Percentiles rank a stretch among this genome's conserved stretches.
phyloP scores from a whole-genome alignment of 1,140 invertebrate species.

The Saccostrea cuccullata region DNA sequence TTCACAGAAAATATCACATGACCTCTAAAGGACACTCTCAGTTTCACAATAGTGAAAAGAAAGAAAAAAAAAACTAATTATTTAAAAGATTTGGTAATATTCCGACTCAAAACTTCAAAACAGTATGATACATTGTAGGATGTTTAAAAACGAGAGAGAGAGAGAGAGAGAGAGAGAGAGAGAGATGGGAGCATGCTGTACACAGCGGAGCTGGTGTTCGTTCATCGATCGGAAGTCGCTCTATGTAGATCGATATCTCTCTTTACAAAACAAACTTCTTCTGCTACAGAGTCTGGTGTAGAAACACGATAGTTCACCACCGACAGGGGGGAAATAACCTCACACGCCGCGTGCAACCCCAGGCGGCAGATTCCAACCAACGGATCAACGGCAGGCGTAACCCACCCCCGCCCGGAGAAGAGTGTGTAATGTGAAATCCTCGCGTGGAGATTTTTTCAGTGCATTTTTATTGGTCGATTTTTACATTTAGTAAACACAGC shows the following conservation, averaged over 20 bases:
- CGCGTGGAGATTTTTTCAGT: neutral
- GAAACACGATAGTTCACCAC: neutral
- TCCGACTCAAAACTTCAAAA: too few species aligned
- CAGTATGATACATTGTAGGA: too few species aligned
- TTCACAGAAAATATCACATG: too few species aligned
- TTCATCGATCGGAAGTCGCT: slow-evolving; percentile 26
- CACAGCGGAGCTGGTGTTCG: neutral
- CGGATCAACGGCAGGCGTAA: neutral
- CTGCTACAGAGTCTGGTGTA: neutral
- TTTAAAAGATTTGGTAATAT: too few species aligned
- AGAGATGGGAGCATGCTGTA: neutral
- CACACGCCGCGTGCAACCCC: too few species aligned
- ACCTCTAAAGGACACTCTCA: too few species aligned
- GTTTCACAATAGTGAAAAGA: too few species aligned
- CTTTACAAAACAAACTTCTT: slow-evolving; percentile 16
- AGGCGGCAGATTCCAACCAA: neutral
- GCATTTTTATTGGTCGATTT: neutral
- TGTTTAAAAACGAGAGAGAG: neutral
- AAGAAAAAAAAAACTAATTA: too few species aligned
- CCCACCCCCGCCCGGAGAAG: too few species aligned
- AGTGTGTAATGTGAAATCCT: neutral
- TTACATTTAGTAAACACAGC: slow-evolving; percentile 6
- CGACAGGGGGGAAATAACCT: too few species aligned
- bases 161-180: slow-evolving; percentile 18
- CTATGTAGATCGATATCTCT: slow-evolving; percentile 17